phyloP scores from a whole-genome alignment of 2,888 invertebrate genomes.

The Amphipoea lucens region DNA sequence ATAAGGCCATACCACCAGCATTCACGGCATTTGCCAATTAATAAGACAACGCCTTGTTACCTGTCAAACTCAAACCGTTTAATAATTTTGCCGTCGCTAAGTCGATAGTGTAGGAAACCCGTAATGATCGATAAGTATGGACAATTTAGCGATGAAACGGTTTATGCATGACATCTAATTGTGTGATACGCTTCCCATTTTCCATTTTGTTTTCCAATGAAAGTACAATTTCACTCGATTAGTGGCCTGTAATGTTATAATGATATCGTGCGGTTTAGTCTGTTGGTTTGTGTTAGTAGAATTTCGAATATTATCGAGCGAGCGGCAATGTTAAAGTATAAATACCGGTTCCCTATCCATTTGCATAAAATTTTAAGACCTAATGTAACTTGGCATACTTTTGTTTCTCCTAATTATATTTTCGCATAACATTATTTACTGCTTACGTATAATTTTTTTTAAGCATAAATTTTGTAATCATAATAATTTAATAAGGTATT shows the following conservation, averaged over 20 bases:
- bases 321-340: too few relatives aligned
- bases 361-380: too few relatives aligned
- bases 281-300: not conserved
- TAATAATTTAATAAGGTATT: too few relatives aligned
- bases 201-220: constrained; percentile 80
- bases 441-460: too few relatives aligned
- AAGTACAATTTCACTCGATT: constrained; percentile 82
- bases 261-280: constrained; percentile 6
- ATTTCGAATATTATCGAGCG: not conserved
- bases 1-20: not conserved
- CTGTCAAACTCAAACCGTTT: not conserved
- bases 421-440: too few relatives aligned
- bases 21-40: not conserved
- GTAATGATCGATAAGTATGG: constrained; percentile 56
- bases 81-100: constrained; percentile 21
- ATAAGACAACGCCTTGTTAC: not conserved
- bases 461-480: too few relatives aligned
- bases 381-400: too few relatives aligned
- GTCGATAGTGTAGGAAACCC: constrained; percentile 8
- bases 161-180: constrained; percentile 69
- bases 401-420: too few relatives aligned
- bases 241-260: constrained; percentile 53
- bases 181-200: constrained; percentile 79
- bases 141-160: constrained; percentile 48
- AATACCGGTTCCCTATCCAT: too few relatives aligned